Evolutionary conservation across 2,113 vertebrate genomes (phyloP).

Genomic region (Oplegnathus fasciatus): DNA sequence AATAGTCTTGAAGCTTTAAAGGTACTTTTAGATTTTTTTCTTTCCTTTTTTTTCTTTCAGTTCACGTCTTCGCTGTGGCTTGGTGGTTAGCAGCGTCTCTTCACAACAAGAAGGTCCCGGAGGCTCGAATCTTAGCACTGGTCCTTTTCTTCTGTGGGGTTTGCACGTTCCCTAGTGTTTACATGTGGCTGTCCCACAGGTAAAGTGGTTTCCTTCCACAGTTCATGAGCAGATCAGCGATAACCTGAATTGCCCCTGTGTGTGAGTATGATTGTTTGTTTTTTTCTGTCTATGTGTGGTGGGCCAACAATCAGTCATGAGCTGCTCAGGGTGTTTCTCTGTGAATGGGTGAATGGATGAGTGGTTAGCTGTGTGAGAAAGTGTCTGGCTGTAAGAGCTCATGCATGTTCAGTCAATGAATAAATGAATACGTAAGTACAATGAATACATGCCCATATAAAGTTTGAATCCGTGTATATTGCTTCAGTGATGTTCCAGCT

Average conservation of each 20-base stretch:
- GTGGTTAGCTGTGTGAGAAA: neutral
- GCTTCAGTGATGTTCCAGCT: neutral
- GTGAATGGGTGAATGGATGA: neutral
- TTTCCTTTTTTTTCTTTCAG: neutral
- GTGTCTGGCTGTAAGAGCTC: neutral
- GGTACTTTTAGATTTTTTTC: neutral
- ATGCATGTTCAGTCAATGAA: neutral
- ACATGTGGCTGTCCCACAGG: neutral
- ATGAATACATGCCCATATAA: neutral
- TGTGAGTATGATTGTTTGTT: neutral
- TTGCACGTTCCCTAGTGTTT: neutral
- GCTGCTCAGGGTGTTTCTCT: neutral
- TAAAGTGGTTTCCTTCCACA: neutral
- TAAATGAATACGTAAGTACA: neutral
- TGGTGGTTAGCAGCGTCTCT: neutral
- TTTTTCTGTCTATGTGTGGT: neutral
- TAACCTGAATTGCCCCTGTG: neutral
- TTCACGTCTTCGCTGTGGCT: neutral
- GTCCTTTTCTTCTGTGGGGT: neutral
- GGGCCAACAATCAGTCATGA: neutral
- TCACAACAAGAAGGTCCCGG: neutral
- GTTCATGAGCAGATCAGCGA: neutral
- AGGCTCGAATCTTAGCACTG: neutral
- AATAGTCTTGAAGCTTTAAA: neutral
- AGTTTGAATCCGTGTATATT: neutral